Evolutionary conservation across 2,888 invertebrate genomes (phyloP).

Genomic region (Sisyra terminalis): DNA sequence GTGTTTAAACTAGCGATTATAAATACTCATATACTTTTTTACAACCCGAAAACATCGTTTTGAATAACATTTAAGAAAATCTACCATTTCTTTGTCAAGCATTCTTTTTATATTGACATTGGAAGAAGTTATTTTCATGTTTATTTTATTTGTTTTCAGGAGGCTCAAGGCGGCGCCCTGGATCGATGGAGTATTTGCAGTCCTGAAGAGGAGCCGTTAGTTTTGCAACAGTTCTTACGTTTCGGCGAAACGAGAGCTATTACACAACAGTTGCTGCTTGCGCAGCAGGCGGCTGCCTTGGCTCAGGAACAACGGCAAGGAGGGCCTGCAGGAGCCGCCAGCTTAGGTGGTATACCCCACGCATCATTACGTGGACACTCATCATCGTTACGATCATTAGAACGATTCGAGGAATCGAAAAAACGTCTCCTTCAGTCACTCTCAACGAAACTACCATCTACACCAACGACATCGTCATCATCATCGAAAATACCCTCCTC

Average conservation of each 20-base stretch:
- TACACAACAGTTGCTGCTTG: constrained; percentile 46
- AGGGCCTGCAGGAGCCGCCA: constrained; percentile 29
- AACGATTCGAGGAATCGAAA: constrained; percentile 30
- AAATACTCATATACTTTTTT: too few species aligned
- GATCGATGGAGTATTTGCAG: constrained; percentile 82
- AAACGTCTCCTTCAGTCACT: constrained; percentile 6
- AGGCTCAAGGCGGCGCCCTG: constrained; percentile 63
- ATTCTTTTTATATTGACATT: too few species aligned
- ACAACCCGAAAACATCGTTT: too few species aligned
- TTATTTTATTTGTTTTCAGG: constrained; percentile 49
- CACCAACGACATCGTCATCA: constrained; percentile 33
- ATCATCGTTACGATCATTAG: constrained; percentile 15
- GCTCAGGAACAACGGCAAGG: constrained; percentile 28
- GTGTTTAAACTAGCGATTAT: too few species aligned
- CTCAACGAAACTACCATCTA: constrained; percentile 20
- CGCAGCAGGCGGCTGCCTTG: constrained; percentile 40
- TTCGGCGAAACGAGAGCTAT: constrained; percentile 79
- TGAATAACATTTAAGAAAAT: too few species aligned
- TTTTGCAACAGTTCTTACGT: constrained; percentile 80
- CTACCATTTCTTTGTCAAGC: too few species aligned
- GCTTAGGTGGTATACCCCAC: constrained; percentile 19
- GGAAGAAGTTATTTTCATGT: too few species aligned
- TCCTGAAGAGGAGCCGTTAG: constrained; percentile 78
- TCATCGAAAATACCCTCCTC: constrained; percentile 33
- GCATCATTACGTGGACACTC: constrained; percentile 14